Evolutionary conservation across 1,140 invertebrate genomes (phyloP).

Genomic region (Whitmania pigra): DNA sequence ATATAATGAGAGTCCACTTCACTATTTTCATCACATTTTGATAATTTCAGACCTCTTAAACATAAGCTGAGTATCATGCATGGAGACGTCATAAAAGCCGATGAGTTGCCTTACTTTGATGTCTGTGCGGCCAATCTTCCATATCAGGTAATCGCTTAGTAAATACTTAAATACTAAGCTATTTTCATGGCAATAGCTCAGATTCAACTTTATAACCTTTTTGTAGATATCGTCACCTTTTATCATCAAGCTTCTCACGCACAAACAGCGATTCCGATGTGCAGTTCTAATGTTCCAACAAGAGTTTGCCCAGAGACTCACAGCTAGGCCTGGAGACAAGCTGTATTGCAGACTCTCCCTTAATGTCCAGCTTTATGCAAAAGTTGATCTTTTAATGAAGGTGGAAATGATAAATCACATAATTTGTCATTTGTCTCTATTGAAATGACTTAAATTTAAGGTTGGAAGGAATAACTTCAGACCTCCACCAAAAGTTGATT

Average conservation of each 20-base stretch:
- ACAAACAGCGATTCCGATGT: constrained; percentile 69
- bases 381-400: constrained; percentile 94
- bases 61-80: constrained; percentile 80
- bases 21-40: constrained; percentile 30
- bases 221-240: constrained; percentile 87
- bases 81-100: constrained; percentile 85
- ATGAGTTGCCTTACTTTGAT: constrained; percentile 86
- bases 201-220: constrained; percentile 4
- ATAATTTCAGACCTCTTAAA: constrained; percentile 52
- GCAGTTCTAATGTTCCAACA: constrained; percentile 97
- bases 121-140: constrained; percentile 99
- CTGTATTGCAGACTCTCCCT: constrained; percentile 89
- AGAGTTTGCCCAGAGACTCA: constrained; percentile 91
- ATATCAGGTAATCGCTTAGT: constrained; percentile 52
- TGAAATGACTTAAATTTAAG: constrained; percentile 37
- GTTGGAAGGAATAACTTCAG: constrained; percentile 96
- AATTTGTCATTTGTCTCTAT: not conserved
- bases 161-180: too few species aligned
- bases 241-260: constrained; percentile 89
- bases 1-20: constrained; percentile 4
- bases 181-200: not conserved
- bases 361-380: constrained; percentile 85
- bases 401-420: constrained; percentile 43
- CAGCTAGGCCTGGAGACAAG: constrained; percentile 94
- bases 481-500: constrained; percentile 90